A percentile compares a stretch with the other conserved stretches of the same genome.
Conservation (phyloP, 2,888 invertebrate genomes). For the Leptinotarsa haldemani region DNA sequence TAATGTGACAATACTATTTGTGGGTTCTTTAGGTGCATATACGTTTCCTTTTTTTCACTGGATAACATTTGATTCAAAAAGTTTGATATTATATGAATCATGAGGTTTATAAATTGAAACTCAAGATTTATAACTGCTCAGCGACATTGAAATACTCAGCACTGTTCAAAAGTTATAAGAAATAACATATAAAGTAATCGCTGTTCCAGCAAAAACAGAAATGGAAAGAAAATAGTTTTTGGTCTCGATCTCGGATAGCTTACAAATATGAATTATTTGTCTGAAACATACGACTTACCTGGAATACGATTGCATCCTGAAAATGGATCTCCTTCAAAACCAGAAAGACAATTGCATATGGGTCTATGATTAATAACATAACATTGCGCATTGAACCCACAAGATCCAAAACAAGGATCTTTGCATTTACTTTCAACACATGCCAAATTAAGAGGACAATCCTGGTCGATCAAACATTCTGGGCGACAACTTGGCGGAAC, state of each 20-base stretch:
- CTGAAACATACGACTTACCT: conserved; percentile 58
- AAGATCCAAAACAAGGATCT: conserved; percentile 81
- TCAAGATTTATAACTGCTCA: too few species aligned
- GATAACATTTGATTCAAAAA: too few species aligned
- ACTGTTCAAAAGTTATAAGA: neutral
- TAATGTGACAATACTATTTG: too few species aligned
- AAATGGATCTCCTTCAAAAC: conserved; percentile 85
- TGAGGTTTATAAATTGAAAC: too few species aligned
- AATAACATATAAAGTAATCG: too few species aligned
- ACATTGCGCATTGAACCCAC: conserved; percentile 82
- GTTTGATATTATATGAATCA: too few species aligned
- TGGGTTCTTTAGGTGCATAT: too few species aligned
- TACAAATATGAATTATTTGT: neutral
- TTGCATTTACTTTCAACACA: conserved; percentile 79
- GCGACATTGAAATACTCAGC: neutral
- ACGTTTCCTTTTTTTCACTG: too few species aligned
- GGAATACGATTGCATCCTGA: conserved; percentile 74
- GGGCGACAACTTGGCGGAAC: conserved; percentile 83
- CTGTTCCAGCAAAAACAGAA: neutral
- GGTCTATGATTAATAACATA: conserved; percentile 80
- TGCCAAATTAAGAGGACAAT: conserved; percentile 79
- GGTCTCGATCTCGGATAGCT: neutral
- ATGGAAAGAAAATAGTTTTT: neutral
- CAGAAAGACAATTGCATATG: conserved; percentile 78
- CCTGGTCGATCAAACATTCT: conserved; percentile 82